Base-by-base conservation (phyloP, 1,140 invertebrate species). In the Holcopasites calliopsidis region DNA sequence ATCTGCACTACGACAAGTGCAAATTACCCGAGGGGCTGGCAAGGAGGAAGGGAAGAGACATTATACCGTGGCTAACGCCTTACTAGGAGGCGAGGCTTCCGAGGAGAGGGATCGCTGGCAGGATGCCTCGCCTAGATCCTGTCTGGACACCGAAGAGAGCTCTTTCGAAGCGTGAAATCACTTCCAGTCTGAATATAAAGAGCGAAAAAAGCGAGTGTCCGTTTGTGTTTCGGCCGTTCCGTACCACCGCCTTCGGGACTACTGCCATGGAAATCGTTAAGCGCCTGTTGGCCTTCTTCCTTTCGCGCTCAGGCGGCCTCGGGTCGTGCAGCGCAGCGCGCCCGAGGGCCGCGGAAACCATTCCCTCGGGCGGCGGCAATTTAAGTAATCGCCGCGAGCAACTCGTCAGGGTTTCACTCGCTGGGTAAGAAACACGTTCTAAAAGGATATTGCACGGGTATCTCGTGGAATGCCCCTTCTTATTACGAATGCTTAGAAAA, bases 81-180 rank as follows among this genome's bases (percentile, higher is more conserved):
- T 7, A 50, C 16, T 64, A n/a, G 44, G 52, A 74, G 72, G 65
- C 33, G 42, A 74, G 18, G 28, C 35, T 42, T n/a, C 4, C 47
- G 61, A 44, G 28, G 50, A 77, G 71, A 55, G 74, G 70, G 52
- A 33, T 58, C 31, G 49, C 7, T 21, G 6, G 80, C 87, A 90
- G 89, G 88, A 88, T 89, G 89, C 88, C 89, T 90, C 90, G 81
- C 90, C 90, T 89, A 90, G 86, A 90, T 91, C 89, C 89, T 90
- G 88, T 89, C 85, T 88, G 85, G 79, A 77, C 77, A 68, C 60
- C 85, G 77, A 77, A 62, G 75, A 80, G 82, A 86, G 82, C 76
- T 82, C 86, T 84, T 86, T 44, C 86, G 77, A 86, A 90, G 78
- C 90, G 88, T 91, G 88, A 91, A 91, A 91, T 90, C 87, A 91